Percentiles rank a stretch among this genome's conserved stretches.
Conservation (phyloP, 2,113 vertebrate species). For the Apodemus sylvaticus region DNA sequence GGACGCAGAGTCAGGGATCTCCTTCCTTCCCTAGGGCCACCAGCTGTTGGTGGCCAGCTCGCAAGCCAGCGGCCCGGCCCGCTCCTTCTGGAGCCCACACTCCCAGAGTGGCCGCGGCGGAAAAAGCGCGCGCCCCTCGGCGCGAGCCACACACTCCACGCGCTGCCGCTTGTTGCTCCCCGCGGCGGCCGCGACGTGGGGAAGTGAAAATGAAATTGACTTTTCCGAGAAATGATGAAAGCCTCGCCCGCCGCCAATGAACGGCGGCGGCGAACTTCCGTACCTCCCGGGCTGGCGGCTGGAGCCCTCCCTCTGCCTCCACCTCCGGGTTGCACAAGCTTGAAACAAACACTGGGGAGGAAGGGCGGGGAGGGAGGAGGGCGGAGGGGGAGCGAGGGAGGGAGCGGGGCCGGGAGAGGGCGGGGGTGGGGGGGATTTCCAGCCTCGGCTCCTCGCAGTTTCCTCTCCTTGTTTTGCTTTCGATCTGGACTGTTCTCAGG, state of each 20-base stretch:
- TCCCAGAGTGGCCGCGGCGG: background rate
- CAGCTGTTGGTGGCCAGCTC: background rate
- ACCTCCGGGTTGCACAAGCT: conserved; percentile 79
- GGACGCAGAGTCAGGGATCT: background rate
- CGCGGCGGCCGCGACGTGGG: conserved; percentile 73
- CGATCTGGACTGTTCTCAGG: conserved; percentile 90
- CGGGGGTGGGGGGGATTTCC: conserved; percentile 89
- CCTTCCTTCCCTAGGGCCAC: background rate
- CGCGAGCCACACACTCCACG: background rate
- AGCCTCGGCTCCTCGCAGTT: conserved; percentile 86
- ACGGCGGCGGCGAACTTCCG: conserved; percentile 80
- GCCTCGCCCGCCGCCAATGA: conserved; percentile 80
- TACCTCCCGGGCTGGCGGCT: conserved; percentile 69
- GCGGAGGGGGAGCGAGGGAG: conserved; percentile 54
- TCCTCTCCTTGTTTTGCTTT: conserved; percentile 98
- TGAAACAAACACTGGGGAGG: conserved; percentile 86
- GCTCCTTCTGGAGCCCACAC: background rate
- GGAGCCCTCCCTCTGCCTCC: conserved; percentile 60
- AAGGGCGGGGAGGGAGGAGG: conserved; percentile 76
- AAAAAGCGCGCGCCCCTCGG: background rate
- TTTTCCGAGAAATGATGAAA: conserved; percentile 84
- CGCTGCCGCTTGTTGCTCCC: conserved; percentile 70
- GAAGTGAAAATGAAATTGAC: conserved; percentile 95
- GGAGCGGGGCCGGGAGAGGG: conserved; percentile 63
- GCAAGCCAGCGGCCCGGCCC: background rate